Conservation (phyloP, 2,888 invertebrate species). For the Nemotelus pantherinus region DNA sequence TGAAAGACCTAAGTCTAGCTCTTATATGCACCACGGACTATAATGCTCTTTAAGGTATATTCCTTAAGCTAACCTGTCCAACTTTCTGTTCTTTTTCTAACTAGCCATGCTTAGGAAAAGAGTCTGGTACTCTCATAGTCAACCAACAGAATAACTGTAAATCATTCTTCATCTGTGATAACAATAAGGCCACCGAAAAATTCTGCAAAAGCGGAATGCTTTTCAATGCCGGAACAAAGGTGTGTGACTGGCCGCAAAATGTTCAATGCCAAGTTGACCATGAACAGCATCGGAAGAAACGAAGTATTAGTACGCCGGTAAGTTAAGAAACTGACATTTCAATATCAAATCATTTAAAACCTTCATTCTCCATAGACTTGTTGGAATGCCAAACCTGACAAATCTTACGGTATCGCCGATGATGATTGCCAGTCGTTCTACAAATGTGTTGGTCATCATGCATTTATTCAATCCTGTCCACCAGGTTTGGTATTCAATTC, state of each 20-base stretch:
- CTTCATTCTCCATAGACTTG: neutral
- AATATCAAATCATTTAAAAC: too few relatives aligned
- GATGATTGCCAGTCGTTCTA: constrained; percentile 42
- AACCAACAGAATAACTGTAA: constrained; percentile 4
- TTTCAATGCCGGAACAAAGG: constrained; percentile 37
- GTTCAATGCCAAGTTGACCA: neutral
- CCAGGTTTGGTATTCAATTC: constrained; percentile 37
- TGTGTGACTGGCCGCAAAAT: constrained; percentile 45
- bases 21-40: too few relatives aligned
- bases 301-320: too few relatives aligned
- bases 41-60: too few relatives aligned
- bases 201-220: constrained; percentile 28
- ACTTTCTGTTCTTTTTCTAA: neutral
- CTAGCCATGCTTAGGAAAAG: neutral
- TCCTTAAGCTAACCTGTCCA: too few relatives aligned
- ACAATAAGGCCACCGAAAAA: constrained; percentile 12
- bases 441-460: constrained; percentile 29
- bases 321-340: too few relatives aligned
- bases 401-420: constrained; percentile 36
- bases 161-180: constrained; percentile 13
- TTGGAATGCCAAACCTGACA: neutral
- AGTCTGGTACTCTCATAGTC: neutral
- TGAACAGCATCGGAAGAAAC: too few relatives aligned
- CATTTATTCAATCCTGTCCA: constrained; percentile 37
- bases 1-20: too few relatives aligned